phyloP scores from a whole-genome alignment of 1,140 invertebrate species.

The Drosophila pachea region DNA sequence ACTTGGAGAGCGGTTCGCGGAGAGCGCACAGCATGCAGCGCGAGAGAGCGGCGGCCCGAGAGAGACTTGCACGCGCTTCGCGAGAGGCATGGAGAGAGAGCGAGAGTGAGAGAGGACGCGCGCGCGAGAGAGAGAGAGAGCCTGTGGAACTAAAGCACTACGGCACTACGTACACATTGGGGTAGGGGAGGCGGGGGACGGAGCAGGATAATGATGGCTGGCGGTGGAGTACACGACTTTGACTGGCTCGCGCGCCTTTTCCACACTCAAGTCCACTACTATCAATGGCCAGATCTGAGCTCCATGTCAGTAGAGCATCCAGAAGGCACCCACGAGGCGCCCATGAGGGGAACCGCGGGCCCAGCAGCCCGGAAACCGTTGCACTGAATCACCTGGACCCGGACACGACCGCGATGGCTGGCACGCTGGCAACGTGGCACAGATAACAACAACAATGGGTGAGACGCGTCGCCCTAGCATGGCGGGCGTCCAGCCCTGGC shows the following conservation, averaged over 20 bases:
- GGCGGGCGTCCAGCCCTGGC: conserved; percentile 22
- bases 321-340: conserved; percentile 23
- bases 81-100: conserved; percentile 11
- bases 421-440: conserved; percentile 51
- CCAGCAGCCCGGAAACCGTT: neutral
- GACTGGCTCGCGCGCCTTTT: conserved; percentile 52
- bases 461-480: conserved; percentile 15
- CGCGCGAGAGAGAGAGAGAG: conserved; percentile 38
- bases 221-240: conserved; percentile 45
- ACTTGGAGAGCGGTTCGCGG: conserved; percentile 37
- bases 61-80: conserved; percentile 23
- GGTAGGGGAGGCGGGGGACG: conserved; percentile 10
- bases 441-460: conserved; percentile 7
- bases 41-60: conserved; percentile 11
- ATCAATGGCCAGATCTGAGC: conserved; percentile 46
- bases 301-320: conserved; percentile 37
- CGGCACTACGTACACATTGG: conserved; percentile 24
- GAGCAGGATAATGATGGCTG: conserved; percentile 43
- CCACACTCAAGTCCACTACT: conserved; percentile 45
- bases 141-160: conserved; percentile 62
- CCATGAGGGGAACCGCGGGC: conserved; percentile 7
- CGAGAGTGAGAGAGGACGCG: conserved; percentile 33
- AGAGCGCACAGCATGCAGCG: conserved; percentile 24
- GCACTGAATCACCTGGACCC: conserved; percentile 16
- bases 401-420: conserved; percentile 16